Conservation (phyloP, 2,888 invertebrate species). For the Campoplex nolae region DNA sequence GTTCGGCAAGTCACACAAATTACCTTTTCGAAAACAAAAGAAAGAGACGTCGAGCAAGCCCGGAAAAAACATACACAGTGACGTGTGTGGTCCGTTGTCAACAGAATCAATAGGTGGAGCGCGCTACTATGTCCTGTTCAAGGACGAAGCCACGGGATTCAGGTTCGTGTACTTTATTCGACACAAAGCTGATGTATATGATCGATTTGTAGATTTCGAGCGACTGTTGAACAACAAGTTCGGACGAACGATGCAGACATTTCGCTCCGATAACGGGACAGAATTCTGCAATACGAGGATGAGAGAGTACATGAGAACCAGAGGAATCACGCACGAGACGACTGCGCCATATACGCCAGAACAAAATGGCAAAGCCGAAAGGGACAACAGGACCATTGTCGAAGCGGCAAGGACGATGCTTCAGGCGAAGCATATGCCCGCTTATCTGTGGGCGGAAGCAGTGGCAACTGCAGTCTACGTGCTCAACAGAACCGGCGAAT, state of each 20-base stretch:
- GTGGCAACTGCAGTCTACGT: constrained; percentile 26
- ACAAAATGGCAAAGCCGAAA: constrained; percentile 52
- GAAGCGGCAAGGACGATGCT: constrained; percentile 57
- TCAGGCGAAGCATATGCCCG: constrained; percentile 35
- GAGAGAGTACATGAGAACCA: constrained; percentile 30
- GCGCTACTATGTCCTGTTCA: constrained; percentile 47
- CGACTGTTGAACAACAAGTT: constrained; percentile 51
- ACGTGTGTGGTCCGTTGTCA: constrained; percentile 54
- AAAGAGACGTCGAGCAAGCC: constrained; percentile 20
- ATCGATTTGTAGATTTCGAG: constrained; percentile 51
- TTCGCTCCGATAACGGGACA: constrained; percentile 61
- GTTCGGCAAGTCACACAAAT: constrained; percentile 53
- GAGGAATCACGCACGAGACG: constrained; percentile 52
- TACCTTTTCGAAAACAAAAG: constrained; percentile 38
- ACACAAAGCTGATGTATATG: constrained; percentile 57
- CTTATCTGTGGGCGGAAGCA: constrained; percentile 37
- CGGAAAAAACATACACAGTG: constrained; percentile 52
- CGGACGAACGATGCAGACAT: constrained; percentile 42
- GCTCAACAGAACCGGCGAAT: constrained; percentile 24
- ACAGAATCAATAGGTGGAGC: constrained; percentile 38
- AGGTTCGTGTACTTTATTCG: constrained; percentile 59
- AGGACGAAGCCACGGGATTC: constrained; percentile 56
- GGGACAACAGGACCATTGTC: constrained; percentile 51
- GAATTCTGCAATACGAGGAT: constrained; percentile 58
- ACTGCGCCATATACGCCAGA: constrained; percentile 62